These are phyloP conservation scores for Tapirus indicus DNA, from an alignment of 2,797 vertebrate species.

Conservation along the genomic window DNA sequence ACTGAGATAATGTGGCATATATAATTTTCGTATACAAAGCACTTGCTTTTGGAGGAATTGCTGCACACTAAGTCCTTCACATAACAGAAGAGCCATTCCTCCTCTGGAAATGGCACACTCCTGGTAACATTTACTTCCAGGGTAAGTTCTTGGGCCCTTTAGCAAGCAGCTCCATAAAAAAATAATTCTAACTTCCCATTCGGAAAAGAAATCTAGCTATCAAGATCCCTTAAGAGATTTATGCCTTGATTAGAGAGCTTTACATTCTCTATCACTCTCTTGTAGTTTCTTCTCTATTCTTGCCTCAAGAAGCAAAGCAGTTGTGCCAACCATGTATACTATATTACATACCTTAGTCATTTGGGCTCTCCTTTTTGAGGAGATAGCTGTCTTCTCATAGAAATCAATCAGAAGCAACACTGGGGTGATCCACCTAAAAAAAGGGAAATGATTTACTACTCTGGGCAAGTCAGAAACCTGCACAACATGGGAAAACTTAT, in stretches of 20 bases:
- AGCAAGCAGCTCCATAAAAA: background rate
- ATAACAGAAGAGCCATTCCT: background rate
- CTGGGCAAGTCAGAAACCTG: background rate
- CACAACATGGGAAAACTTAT: background rate
- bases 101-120: background rate
- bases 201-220: slow-evolving; percentile 32
- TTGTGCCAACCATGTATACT: background rate
- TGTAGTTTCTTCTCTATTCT: background rate
- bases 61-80: background rate
- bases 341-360: slow-evolving; percentile 94
- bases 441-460: background rate
- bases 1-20: background rate
- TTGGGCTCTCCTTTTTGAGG: slow-evolving; percentile 96
- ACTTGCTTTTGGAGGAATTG: background rate
- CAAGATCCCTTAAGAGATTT: background rate
- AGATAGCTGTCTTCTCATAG: slow-evolving; percentile 97
- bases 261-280: background rate
- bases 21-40: background rate
- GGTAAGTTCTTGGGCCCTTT: slow-evolving; percentile 36
- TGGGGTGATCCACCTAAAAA: slow-evolving; percentile 96
- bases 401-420: slow-evolving; percentile 97
- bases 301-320: background rate
- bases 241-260: background rate
- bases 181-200: background rate
- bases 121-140: slow-evolving; percentile 15